Evolutionary conservation across 2,888 invertebrate species (phyloP), one percentile per base, ranked within the genome.

Genomic region (Listrodromus nycthemerus): DNA sequence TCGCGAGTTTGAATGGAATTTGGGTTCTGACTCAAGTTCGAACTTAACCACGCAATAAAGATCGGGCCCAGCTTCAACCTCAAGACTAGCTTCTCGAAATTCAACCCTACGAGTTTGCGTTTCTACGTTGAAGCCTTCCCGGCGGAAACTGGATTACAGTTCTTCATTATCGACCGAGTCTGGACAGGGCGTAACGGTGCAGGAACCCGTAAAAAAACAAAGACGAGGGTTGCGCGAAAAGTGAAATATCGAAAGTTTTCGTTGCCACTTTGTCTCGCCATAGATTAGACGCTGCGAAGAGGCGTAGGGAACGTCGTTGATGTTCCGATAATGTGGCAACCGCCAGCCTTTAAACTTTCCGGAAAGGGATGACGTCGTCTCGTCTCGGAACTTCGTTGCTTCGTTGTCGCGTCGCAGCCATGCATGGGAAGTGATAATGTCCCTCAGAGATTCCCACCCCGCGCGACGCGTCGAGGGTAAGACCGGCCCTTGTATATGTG

Each of bases 341-440:
- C 13, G 16, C 21, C 27, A 61, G 1, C 24, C 30, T 27, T 30
- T 6, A 30, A 61, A 13, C 27, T 30, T 27, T 61, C 6, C 13
- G 61, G 16, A 0, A 30, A 61, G 27, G n/a, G 61, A 61, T 30
- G 61, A 52, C 19, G 30, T 65, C 66, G 63, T 50, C 45, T 33
- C 27, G 66, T 55, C 55, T 58, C 61, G 27, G 61, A 61, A 61
- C 61, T 61, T 33, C 69, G 63, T 52, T 37, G 5, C 37, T 74
- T 76, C 76, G 45, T 61, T 61, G 78, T 69, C 63, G 30, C 37
- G 37, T 27, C 55, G 77, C n/a, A 84, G 79, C 21, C 79, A 82
- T 84, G 86, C 78, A 82, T 21, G 85, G 80, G 84, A 86, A 86
- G 87, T 86, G 89, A 88, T 89, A 89, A 87, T 88, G 86, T 86